Percentiles rank a stretch among this genome's conserved stretches.
Conservation (phyloP, 1,140 invertebrate species). For the Globodera ellingtonae region DNA sequence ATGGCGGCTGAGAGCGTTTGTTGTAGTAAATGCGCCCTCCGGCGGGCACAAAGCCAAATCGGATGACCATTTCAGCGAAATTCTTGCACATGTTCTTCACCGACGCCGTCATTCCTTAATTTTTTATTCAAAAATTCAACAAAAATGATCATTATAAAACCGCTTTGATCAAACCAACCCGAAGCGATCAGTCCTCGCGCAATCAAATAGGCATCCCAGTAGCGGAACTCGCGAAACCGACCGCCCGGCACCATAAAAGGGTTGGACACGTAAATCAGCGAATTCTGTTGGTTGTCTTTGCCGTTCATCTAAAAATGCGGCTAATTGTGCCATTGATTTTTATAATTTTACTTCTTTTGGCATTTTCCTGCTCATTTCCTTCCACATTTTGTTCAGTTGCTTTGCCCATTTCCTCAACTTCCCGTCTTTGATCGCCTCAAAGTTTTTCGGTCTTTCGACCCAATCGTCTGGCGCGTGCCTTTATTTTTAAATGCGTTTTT, state of each 20-base stretch:
- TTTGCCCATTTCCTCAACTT: not conserved
- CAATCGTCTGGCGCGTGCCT: slow-evolving; percentile 6
- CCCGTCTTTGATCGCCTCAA: not conserved
- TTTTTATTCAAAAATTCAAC: too few relatives aligned
- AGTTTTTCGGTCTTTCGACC: slow-evolving; percentile 1
- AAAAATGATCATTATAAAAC: too few relatives aligned
- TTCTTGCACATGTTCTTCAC: slow-evolving; percentile 24
- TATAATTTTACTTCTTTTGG: not conserved
- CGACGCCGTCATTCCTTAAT: slow-evolving; percentile 10
- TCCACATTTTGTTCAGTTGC: slow-evolving; percentile 26
- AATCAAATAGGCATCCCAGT: slow-evolving; percentile 87
- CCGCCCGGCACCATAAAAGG: slow-evolving; percentile 90
- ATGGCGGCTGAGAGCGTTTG: slow-evolving; percentile 76
- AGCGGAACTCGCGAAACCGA: slow-evolving; percentile 70
- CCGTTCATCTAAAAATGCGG: not conserved
- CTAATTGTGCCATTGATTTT: not conserved
- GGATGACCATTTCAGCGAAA: slow-evolving; percentile 8
- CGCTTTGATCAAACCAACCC: not conserved
- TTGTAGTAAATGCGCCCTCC: slow-evolving; percentile 28
- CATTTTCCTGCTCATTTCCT: slow-evolving; percentile 19
- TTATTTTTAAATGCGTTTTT: not conserved
- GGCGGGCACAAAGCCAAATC: slow-evolving; percentile 14
- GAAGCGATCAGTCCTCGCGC: slow-evolving; percentile 74
- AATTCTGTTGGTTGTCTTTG: slow-evolving; percentile 72
- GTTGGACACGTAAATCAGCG: slow-evolving; percentile 83